A percentile compares a stretch with the other conserved stretches of the same genome.
Conservation (phyloP, 2,888 invertebrate genomes). For the Patella caerulea region DNA sequence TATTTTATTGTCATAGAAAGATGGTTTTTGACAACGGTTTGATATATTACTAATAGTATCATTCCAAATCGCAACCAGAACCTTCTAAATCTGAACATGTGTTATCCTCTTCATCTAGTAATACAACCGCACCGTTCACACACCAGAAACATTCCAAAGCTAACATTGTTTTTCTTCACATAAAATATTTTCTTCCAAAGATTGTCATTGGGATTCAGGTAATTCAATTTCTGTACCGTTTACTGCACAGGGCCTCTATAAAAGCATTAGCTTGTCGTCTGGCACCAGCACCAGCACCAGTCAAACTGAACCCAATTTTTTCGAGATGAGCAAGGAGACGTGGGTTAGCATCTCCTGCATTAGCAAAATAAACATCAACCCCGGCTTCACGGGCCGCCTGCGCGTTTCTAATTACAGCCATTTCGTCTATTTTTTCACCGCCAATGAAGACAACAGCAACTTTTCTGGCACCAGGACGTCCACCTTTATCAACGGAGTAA, state of each 20-base stretch:
- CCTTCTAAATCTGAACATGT: too few species aligned
- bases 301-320: background rate
- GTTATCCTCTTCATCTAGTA: too few species aligned
- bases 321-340: background rate
- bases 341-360: background rate
- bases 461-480: conserved; percentile 15
- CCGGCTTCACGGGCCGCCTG: background rate
- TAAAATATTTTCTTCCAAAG: too few species aligned
- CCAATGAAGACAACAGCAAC: conserved; percentile 26
- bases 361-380: background rate
- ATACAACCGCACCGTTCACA: too few species aligned
- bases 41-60: too few species aligned
- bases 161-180: too few species aligned
- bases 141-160: too few species aligned
- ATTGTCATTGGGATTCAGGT: too few species aligned
- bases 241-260: background rate
- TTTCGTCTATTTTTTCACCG: conserved; percentile 7
- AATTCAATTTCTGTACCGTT: background rate
- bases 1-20: too few species aligned
- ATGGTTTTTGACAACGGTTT: too few species aligned
- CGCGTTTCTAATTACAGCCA: background rate
- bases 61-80: too few species aligned
- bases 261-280: background rate
- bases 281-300: background rate
- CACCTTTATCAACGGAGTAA: conserved; percentile 7